Evolutionary conservation across 2,888 invertebrate species (phyloP).

Genomic region (Sphinx pinastri): DNA sequence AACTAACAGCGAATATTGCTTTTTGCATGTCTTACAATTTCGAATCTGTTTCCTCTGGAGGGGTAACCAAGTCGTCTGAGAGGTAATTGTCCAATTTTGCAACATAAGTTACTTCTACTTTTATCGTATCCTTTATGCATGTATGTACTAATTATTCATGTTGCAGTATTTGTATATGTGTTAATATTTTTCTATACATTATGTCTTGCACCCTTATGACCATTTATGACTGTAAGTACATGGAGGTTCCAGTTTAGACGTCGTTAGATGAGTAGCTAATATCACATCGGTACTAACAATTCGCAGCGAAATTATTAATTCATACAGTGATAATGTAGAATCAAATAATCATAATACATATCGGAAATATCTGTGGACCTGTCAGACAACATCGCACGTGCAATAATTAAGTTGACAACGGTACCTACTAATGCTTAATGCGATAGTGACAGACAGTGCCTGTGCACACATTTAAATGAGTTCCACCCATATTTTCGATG

Average conservation of each 20-base stretch:
- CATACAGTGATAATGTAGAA: neutral
- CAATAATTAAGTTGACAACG: too few relatives aligned
- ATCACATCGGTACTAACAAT: neutral
- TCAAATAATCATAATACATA: neutral
- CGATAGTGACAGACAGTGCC: too few relatives aligned
- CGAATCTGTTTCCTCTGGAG: constrained; percentile 86
- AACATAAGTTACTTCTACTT: constrained; percentile 3
- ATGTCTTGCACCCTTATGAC: neutral
- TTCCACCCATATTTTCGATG: too few relatives aligned
- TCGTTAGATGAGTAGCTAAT: too few relatives aligned
- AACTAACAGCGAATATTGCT: constrained; percentile 81
- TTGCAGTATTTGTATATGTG: neutral
- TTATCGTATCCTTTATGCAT: neutral
- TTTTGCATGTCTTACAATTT: constrained; percentile 89
- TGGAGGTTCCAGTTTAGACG: too few relatives aligned
- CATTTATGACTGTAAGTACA: neutral
- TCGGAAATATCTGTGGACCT: neutral
- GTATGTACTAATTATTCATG: constrained; percentile 1
- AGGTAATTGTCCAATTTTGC: constrained; percentile 63
- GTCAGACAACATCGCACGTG: too few relatives aligned
- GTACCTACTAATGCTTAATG: too few relatives aligned
- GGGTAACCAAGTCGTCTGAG: constrained; percentile 85
- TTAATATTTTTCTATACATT: neutral
- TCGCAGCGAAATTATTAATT: neutral
- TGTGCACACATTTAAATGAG: too few relatives aligned